phyloP scores from a whole-genome alignment of 2,888 invertebrate genomes.

The Archips crataeganus region DNA sequence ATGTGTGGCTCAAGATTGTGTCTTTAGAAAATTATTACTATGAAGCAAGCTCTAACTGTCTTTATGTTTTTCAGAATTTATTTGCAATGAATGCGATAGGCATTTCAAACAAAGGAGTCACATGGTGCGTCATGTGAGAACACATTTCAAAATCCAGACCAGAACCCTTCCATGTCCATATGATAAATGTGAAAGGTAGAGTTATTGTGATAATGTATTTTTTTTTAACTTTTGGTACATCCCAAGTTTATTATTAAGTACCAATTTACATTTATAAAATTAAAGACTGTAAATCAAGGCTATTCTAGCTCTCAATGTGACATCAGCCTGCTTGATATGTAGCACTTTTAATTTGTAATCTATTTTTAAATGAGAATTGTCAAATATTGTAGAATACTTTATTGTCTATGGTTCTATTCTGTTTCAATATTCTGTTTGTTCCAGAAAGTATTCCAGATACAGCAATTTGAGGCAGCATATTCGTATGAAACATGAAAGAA shows the following conservation, averaged over 20 bases:
- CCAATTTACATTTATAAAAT: no score
- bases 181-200: slow-evolving; percentile 69
- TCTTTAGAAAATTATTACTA: neutral
- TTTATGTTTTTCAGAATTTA: slow-evolving; percentile 64
- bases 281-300: no score
- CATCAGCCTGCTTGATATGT: no score
- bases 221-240: no score
- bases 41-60: neutral
- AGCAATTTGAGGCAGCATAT: slow-evolving; percentile 86
- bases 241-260: no score
- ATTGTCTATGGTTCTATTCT: no score
- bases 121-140: slow-evolving; percentile 70
- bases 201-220: neutral
- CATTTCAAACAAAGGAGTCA: slow-evolving; percentile 68
- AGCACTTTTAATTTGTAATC: no score
- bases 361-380: no score
- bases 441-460: slow-evolving; percentile 80
- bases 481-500: slow-evolving; percentile 76
- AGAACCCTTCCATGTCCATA: slow-evolving; percentile 66
- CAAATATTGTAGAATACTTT: no score
- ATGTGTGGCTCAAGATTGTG: no score
- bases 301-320: no score
- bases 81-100: slow-evolving; percentile 73
- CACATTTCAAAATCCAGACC: slow-evolving; percentile 54
- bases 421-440: slow-evolving; percentile 46